phyloP scores from a whole-genome alignment of 2,113 vertebrate genomes.

The Heptranchias perlo region DNA sequence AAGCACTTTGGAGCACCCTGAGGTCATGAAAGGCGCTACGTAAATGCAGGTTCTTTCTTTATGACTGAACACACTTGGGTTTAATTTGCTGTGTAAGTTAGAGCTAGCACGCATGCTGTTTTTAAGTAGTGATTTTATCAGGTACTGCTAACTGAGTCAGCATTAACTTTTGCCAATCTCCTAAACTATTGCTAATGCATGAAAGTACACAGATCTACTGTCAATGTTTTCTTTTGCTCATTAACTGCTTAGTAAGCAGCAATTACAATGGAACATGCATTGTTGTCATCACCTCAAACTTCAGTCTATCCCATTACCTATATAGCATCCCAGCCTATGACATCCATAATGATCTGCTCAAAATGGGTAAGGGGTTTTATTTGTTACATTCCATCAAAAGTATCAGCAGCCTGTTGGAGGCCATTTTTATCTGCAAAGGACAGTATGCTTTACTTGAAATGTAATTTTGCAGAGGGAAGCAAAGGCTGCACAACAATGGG shows the following conservation, averaged over 20 bases:
- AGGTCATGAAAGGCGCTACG: not conserved
- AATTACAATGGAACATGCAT: not conserved
- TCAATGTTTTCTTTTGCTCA: not conserved
- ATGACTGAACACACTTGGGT: not conserved
- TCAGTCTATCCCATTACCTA: not conserved
- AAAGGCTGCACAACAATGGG: not conserved
- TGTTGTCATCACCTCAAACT: not conserved
- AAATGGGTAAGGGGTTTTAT: not conserved
- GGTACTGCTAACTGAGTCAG: not conserved
- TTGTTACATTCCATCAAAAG: not conserved
- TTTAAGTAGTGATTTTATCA: not conserved
- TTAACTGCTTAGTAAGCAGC: not conserved
- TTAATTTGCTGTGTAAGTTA: not conserved
- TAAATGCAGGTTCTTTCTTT: not conserved
- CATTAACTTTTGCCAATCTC: not conserved
- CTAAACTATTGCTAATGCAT: not conserved
- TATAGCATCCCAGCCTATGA: not conserved
- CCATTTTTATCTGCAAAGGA: not conserved
- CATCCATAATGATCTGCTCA: not conserved
- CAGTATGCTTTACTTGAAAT: not conserved
- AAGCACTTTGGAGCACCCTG: too few relatives aligned
- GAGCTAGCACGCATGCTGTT: not conserved
- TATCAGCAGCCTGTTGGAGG: not conserved
- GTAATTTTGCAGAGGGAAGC: not conserved
- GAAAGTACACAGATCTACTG: too few relatives aligned